A percentile compares a stretch with the other conserved stretches of the same genome.
phyloP scores from a whole-genome alignment of 2,888 invertebrate species.

The Archips crataeganus region DNA sequence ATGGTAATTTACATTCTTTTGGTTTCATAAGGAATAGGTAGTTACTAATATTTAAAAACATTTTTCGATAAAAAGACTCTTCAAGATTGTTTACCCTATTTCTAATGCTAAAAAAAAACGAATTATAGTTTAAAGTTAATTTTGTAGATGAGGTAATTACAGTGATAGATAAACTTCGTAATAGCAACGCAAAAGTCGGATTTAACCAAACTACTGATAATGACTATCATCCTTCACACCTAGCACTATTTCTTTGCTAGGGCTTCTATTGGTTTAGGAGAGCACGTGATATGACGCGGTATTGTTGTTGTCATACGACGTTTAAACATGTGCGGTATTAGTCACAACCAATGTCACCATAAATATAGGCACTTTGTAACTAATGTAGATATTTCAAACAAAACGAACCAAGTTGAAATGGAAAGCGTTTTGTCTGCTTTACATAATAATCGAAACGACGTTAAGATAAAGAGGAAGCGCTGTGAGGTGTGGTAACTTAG shows the following conservation, averaged over 20 bases:
- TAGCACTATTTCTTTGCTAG: slow-evolving; percentile 23
- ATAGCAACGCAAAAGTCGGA: not conserved
- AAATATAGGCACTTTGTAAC: not conserved
- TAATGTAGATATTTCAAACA: not conserved
- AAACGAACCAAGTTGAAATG: not conserved
- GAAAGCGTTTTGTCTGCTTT: not conserved
- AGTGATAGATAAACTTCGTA: too few species aligned
- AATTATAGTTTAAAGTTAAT: too few species aligned
- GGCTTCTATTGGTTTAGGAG: slow-evolving; percentile 33
- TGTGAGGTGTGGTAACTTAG: too few species aligned
- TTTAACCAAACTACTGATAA: not conserved
- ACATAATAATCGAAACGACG: not conserved
- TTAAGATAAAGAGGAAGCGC: too few species aligned
- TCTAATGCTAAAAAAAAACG: too few species aligned
- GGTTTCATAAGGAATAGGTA: too few species aligned
- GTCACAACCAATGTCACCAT: not conserved
- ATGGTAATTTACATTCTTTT: too few species aligned
- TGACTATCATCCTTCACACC: slow-evolving; percentile 5
- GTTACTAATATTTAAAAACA: too few species aligned
- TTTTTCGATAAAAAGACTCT: too few species aligned
- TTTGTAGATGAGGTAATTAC: too few species aligned
- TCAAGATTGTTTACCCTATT: too few species aligned
- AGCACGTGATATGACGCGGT: slow-evolving; percentile 72
- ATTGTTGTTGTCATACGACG: not conserved
- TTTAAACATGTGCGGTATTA: not conserved